A percentile compares a stretch with the other conserved stretches of the same genome.
phyloP scores from a whole-genome alignment of 2,888 invertebrate species.

The Pollenia amentaria region DNA sequence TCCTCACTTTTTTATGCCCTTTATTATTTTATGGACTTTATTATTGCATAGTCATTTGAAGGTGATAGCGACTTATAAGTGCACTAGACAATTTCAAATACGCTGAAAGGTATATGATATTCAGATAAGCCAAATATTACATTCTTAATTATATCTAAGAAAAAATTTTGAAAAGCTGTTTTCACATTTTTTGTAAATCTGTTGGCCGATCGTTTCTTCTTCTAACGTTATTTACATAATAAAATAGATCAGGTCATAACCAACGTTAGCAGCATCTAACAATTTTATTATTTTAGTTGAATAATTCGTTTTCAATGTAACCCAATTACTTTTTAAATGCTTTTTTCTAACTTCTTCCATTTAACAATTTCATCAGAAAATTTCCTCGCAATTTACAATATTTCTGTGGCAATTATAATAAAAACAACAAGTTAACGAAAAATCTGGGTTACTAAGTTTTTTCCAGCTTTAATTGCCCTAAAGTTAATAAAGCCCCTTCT shows the following conservation, averaged over 20 bases:
- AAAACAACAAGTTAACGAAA: not conserved
- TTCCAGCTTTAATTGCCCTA: constrained; percentile 52
- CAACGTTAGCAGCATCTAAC: not conserved
- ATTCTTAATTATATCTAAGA: no score
- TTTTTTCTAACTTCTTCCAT: constrained; percentile 1
- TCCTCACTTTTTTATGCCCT: no score
- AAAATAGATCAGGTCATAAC: not conserved
- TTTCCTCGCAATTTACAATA: constrained; percentile 9
- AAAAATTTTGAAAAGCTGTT: no score
- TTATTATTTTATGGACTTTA: no score
- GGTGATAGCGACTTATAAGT: no score
- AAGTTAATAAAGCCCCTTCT: constrained; percentile 34
- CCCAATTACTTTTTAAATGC: constrained; percentile 16
- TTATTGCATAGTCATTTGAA: no score
- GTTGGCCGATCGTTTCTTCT: no score
- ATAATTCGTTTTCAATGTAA: constrained; percentile 19
- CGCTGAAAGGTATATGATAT: no score
- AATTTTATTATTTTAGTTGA: constrained; percentile 5
- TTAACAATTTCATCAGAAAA: not conserved
- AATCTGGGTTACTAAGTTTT: constrained; percentile 67
- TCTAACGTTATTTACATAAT: not conserved
- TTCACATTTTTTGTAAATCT: no score
- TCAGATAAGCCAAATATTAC: no score
- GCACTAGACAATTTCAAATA: no score
- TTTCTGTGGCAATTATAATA: constrained; percentile 11